Evolutionary conservation across 53 echinoderm and acorn worm species (phyloP), one percentile per base, ranked within the genome.

Genomic region (Actinopyga echinites): DNA sequence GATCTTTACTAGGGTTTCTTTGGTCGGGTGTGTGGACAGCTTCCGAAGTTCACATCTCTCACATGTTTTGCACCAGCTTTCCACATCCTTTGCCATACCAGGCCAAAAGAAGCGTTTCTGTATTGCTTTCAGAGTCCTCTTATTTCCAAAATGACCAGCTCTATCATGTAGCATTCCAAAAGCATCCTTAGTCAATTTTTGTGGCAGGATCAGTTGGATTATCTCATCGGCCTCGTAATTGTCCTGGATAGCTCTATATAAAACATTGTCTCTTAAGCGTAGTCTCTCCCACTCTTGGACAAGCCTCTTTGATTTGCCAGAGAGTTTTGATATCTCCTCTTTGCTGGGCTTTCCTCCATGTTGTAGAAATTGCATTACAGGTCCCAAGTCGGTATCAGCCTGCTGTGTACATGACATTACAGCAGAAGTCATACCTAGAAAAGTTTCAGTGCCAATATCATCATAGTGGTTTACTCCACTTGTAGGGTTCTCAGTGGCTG

Each of bases 81-180:
- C 20, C 19, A 83, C 34, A 36, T 64, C 67, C 17, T 32, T 49
- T n/a, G 28, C 24, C 67, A 83, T 83, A 1, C 34, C 23, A 23
- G 83, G 83, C 83, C 83, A 66, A 28, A 28, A 83, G 53, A 83
- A 83, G 4, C 83, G 28, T 53, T 35, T 74, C 5, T 36, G 37
- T 23, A 29, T 33, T 65, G 22, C 35, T 20, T 65, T 66, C 4
- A 83, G 4, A 7, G 71, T 74, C 53, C 40, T 71, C 5, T 69
- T 33, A 20, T 10, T 5, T 2, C 71, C 57, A 73, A 74, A 57
- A 56, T 74, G 74, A 15, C 60, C 57, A 4, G 65, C 37, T 25
- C 9, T 22, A 34, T 84, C 53, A 57, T 74, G 84, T 0, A 84
- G 78, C 59, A 34, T 23, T 28, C 22, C 3, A 28, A 85, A 60